Evolutionary conservation across 2,113 vertebrate species (phyloP), one percentile per base, ranked within the genome.

Genomic region (Heterocephalus glaber): DNA sequence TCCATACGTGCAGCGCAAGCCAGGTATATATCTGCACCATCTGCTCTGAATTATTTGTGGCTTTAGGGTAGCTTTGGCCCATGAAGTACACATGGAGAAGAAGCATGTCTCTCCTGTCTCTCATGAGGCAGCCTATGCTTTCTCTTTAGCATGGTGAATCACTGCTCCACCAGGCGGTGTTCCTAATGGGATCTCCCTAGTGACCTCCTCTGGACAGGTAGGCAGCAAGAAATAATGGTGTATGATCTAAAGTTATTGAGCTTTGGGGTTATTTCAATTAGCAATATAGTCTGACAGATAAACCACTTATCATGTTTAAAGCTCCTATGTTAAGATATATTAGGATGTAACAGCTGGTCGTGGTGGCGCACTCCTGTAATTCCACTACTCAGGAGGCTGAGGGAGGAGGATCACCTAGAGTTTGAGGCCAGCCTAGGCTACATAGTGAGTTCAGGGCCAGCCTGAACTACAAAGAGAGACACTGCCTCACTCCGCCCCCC

Each of bases 221-320:
- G n/a, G 54, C 58, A 82, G 38, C 20, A 81, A 66, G 41, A 90
- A 80, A 86, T 63, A 13, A 16, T 77, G 16, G 41, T 72, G 79
- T n/a, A 7, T 86, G 86, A 54, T n/a, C 89, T 90, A 61, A 81
- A 85, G 33, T 58, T 76, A 81, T 9, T 58, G 35, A 74, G 54
- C 35, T 49, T 81, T 2, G 76, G 38, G 6, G 10, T 77, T 88
- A 60, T 97, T 92, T 94, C n/a, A n/a, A 30, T 58, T 52, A 76
- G 30, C 38, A 76, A n/a, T 7, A 0, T 24, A 61, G n/a, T 11
- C 30, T 86, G 56, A 47, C 4, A 74, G 56, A 79, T 92, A 83
- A 96, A 49, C 38, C 84, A 86, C 61, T 35, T 28, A 65, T 56
- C 60, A 5, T 44, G 24, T 35, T 72, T 74, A 85, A 88, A 79